A percentile compares a stretch with the other conserved stretches of the same genome.
Conservation (phyloP, 2,113 vertebrate species). For the Bagarius yarrelli region DNA sequence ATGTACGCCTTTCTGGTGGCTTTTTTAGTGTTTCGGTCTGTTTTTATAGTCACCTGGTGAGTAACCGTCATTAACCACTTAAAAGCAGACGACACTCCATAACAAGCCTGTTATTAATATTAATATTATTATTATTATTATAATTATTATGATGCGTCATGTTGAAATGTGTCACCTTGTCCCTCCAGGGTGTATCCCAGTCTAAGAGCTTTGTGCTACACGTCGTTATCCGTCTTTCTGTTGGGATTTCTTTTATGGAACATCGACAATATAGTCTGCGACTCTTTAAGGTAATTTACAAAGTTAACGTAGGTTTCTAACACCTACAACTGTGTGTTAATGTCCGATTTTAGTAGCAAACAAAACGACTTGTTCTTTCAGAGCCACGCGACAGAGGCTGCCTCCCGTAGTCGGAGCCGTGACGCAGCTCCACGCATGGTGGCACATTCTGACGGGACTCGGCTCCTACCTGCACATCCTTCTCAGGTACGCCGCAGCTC, state of each 20-base stretch:
- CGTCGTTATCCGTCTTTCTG: slow-evolving; percentile 87
- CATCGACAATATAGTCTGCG: slow-evolving; percentile 93
- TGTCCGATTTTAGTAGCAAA: not conserved
- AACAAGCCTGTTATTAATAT: not conserved
- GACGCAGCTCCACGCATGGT: slow-evolving; percentile 97
- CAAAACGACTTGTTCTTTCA: slow-evolving; percentile 54
- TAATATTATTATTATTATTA: too few relatives aligned
- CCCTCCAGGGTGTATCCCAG: slow-evolving; percentile 88
- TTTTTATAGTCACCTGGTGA: slow-evolving; percentile 98
- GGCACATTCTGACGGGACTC: slow-evolving; percentile 96
- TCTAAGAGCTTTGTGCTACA: slow-evolving; percentile 87
- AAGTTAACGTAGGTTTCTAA: not conserved
- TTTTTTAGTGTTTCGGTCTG: slow-evolving; percentile 85
- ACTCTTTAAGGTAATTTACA: slow-evolving; percentile 80
- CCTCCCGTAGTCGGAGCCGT: slow-evolving; percentile 81
- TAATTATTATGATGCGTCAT: too few relatives aligned
- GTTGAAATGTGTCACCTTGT: not conserved
- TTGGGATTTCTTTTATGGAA: slow-evolving; percentile 97
- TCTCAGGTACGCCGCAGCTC: slow-evolving; percentile 77
- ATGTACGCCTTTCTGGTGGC: slow-evolving; percentile 92
- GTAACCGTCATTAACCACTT: slow-evolving; percentile 42
- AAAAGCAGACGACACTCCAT: not conserved
- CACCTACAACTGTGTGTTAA: too few relatives aligned
- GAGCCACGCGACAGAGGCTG: slow-evolving; percentile 78
- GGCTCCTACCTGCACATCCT: slow-evolving; percentile 96